These are phyloP conservation scores for Trachelus tabidus DNA, from an alignment of 2,888 invertebrate species.

Conservation along the genomic window DNA sequence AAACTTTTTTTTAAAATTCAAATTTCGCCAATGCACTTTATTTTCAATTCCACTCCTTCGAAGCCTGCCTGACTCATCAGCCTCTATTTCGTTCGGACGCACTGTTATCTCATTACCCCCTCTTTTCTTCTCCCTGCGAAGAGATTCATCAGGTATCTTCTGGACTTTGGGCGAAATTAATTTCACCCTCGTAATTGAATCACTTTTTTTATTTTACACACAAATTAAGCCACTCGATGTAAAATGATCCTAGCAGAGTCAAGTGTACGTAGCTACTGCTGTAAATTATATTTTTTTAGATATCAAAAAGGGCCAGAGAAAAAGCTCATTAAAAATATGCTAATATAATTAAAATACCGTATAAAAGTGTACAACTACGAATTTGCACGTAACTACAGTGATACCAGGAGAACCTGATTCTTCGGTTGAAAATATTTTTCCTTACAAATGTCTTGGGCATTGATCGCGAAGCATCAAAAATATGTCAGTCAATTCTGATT, in stretches of 20 bases:
- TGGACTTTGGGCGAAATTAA: not conserved
- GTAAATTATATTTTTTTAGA: not conserved
- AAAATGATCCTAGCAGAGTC: not conserved
- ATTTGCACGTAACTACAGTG: too few species aligned
- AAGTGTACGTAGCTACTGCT: too few species aligned
- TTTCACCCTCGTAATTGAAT: not conserved
- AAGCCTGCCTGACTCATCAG: fast-evolving
- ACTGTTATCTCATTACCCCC: not conserved
- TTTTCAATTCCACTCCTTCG: not conserved
- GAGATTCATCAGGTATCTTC: not conserved
- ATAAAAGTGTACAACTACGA: too few species aligned
- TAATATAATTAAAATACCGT: too few species aligned
- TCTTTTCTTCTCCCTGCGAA: not conserved
- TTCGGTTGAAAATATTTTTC: not conserved
- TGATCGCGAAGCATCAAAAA: not conserved
- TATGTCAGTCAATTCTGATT: not conserved
- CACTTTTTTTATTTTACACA: too few species aligned
- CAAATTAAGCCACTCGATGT: too few species aligned
- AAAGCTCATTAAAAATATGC: too few species aligned
- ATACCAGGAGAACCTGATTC: not conserved
- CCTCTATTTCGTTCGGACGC: not conserved
- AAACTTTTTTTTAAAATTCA: too few species aligned
- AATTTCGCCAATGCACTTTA: not conserved
- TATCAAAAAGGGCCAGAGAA: not conserved
- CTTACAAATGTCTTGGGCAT: not conserved